Percentiles rank a stretch among this genome's conserved stretches.
phyloP scores from a whole-genome alignment of 2,797 vertebrate genomes.

The Oophaga sylvatica region DNA sequence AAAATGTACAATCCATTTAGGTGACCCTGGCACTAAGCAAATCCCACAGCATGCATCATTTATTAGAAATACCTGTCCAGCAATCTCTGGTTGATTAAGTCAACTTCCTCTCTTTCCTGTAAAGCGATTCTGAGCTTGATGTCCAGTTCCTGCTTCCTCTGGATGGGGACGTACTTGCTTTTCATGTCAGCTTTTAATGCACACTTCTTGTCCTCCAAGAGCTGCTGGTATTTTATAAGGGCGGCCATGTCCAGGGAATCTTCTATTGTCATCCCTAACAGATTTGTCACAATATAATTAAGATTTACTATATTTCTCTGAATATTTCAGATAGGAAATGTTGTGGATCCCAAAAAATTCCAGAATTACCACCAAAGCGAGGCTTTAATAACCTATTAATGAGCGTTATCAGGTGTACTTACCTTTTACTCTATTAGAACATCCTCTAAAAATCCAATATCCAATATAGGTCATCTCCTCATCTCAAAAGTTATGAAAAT shows the following conservation, averaged over 20 bases:
- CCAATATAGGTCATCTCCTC: too few species aligned
- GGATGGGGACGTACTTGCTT: constrained; percentile 69
- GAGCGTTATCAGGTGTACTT: not conserved
- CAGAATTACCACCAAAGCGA: not conserved
- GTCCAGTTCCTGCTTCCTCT: constrained; percentile 72
- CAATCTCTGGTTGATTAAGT: constrained; percentile 68
- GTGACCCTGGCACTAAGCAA: not conserved
- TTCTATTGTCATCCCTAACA: constrained; percentile 74
- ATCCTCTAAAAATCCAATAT: too few species aligned
- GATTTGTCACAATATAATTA: not conserved
- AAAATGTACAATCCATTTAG: not conserved
- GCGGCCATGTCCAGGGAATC: constrained; percentile 69
- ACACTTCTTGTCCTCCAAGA: constrained; percentile 66
- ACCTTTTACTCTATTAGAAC: too few species aligned
- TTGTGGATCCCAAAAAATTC: not conserved
- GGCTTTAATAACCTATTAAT: not conserved
- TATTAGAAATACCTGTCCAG: constrained; percentile 69
- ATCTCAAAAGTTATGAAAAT: too few species aligned
- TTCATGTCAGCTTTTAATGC: constrained; percentile 68
- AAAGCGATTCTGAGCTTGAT: constrained; percentile 67
- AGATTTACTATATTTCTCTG: not conserved
- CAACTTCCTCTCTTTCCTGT: constrained; percentile 68
- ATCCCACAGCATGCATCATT: not conserved
- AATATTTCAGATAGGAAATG: not conserved
- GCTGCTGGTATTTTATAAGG: constrained; percentile 70